Percentiles rank a stretch among this genome's conserved stretches.
These are phyloP conservation scores for Campylorhamphus procurvoides DNA, from an alignment of 2,113 vertebrate genomes.

Conservation along the genomic window DNA sequence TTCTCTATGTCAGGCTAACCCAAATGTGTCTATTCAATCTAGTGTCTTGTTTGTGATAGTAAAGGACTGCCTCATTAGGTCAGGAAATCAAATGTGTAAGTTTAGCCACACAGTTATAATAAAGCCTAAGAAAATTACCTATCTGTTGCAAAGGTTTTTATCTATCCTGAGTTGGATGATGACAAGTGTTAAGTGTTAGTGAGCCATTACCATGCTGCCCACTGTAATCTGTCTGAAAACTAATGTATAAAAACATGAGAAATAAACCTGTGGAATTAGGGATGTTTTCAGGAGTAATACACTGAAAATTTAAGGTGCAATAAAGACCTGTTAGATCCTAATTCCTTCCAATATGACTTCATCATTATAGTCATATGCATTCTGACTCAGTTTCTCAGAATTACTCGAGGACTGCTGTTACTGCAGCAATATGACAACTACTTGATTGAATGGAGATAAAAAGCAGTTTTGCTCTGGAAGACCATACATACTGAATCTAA, in stretches of 20 bases:
- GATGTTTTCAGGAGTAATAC: not conserved
- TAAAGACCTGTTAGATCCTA: not conserved
- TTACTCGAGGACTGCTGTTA: not conserved
- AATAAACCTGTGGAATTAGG: not conserved
- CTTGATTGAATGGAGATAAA: conserved; percentile 5
- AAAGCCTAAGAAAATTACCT: not conserved
- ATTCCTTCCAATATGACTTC: not conserved
- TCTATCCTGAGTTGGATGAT: not conserved
- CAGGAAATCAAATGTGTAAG: not conserved
- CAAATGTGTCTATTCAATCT: not conserved
- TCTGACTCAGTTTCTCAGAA: not conserved
- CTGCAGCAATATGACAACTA: not conserved
- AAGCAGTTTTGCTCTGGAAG: not conserved
- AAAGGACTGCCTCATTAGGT: not conserved
- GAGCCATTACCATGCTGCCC: not conserved
- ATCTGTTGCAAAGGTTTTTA: not conserved
- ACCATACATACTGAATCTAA: not conserved
- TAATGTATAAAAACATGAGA: not conserved
- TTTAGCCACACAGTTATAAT: not conserved
- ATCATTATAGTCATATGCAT: not conserved
- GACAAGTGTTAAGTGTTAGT: not conserved
- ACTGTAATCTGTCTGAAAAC: not conserved
- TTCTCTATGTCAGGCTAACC: not conserved
- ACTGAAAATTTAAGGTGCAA: not conserved
- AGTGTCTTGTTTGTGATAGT: not conserved